A percentile compares a stretch with the other conserved stretches of the same genome.
phyloP scores from a whole-genome alignment of 2,113 vertebrate genomes.

The Cathartes aura region DNA sequence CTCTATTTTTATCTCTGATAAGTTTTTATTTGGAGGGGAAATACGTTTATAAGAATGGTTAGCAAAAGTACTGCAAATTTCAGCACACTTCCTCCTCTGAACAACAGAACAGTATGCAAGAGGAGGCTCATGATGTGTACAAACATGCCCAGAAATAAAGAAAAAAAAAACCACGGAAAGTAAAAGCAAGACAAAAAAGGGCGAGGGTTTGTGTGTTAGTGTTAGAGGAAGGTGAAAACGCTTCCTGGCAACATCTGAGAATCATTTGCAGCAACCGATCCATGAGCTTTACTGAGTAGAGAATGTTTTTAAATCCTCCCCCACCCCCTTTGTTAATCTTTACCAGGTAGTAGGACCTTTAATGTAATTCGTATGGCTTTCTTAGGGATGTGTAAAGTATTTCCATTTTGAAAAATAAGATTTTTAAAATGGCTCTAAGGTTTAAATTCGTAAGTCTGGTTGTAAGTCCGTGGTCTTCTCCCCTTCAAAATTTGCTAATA shows the following conservation, averaged over 20 bases:
- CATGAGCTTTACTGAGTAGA: not conserved
- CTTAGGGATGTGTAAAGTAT: not conserved
- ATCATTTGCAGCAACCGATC: constrained; percentile 42
- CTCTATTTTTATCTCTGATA: not conserved
- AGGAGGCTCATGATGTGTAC: not conserved
- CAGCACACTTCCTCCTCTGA: not conserved
- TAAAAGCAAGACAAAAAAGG: constrained; percentile 15
- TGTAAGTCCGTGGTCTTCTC: not conserved
- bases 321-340: constrained; percentile 3
- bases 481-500: not conserved
- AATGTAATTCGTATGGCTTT: not conserved
- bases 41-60: not conserved
- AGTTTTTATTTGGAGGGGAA: not conserved
- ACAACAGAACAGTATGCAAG: not conserved
- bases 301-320: constrained; percentile 29
- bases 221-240: constrained; percentile 24
- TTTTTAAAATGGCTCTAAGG: not conserved
- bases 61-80: not conserved
- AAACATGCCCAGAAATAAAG: constrained; percentile 9
- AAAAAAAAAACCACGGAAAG: not conserved
- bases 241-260: constrained; percentile 60
- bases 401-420: not conserved
- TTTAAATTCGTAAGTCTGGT: not conserved
- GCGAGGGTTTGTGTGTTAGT: not conserved
- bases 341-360: constrained; percentile 6